phyloP scores from a whole-genome alignment of 2,797 vertebrate species.

The Rhyacichthys aspro region DNA sequence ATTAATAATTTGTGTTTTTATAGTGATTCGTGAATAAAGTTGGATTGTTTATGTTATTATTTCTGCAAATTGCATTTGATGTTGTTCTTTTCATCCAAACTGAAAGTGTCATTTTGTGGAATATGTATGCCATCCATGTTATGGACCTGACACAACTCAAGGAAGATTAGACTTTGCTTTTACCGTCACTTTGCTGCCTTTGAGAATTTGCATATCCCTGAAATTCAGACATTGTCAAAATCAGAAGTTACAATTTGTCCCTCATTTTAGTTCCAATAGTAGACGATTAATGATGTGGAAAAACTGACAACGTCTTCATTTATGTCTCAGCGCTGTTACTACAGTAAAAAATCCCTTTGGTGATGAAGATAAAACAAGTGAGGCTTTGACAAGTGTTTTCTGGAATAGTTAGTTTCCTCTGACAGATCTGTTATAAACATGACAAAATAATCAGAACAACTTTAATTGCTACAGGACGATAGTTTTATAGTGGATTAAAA shows the following conservation, averaged over 20 bases:
- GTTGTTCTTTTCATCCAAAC: too few species aligned
- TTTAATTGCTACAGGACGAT: too few species aligned
- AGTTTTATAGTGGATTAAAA: too few species aligned
- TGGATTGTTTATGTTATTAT: too few species aligned
- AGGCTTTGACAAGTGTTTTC: background rate
- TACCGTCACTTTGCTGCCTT: background rate
- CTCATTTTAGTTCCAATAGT: background rate
- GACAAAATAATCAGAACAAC: background rate
- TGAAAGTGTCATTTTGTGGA: too few species aligned
- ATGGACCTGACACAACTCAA: too few species aligned
- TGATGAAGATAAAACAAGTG: background rate
- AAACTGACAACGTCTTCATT: background rate
- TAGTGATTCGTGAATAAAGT: too few species aligned
- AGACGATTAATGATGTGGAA: background rate
- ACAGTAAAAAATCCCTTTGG: background rate
- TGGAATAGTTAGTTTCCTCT: background rate
- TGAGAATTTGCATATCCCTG: background rate
- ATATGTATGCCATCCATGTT: too few species aligned
- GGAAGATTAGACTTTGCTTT: background rate
- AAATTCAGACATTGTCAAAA: background rate
- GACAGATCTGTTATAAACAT: background rate
- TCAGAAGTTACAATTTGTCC: background rate
- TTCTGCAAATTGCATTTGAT: too few species aligned
- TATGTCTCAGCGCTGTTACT: background rate
- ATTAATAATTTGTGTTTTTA: too few species aligned